Percentiles rank a stretch among this genome's conserved stretches.
phyloP scores from a whole-genome alignment of 2,113 vertebrate species.

The Charina bottae region DNA sequence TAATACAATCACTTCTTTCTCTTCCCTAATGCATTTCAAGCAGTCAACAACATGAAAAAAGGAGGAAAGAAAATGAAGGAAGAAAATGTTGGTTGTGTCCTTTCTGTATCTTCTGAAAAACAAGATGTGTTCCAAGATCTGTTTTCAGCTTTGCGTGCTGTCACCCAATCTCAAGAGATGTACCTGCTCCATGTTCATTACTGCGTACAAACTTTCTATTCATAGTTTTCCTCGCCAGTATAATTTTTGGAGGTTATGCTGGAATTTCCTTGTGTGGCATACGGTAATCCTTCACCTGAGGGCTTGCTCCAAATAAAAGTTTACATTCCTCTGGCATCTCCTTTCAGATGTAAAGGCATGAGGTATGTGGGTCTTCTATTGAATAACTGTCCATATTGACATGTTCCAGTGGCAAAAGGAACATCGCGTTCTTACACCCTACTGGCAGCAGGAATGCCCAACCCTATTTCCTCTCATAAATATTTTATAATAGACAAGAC shows the following conservation, averaged over 20 bases:
- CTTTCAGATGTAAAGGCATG: constrained; percentile 80
- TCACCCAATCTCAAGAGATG: constrained; percentile 72
- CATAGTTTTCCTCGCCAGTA: constrained; percentile 73
- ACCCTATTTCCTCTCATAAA: constrained; percentile 81
- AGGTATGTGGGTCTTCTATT: constrained; percentile 73
- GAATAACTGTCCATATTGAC: constrained; percentile 74
- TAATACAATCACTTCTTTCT: constrained; percentile 72
- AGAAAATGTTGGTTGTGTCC: constrained; percentile 71
- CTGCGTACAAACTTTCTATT: constrained; percentile 83
- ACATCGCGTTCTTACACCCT: constrained; percentile 72
- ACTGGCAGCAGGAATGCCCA: constrained; percentile 77
- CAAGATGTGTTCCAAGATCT: constrained; percentile 76
- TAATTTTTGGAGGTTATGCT: constrained; percentile 72
- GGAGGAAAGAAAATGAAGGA: constrained; percentile 1
- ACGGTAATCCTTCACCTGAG: constrained; percentile 77
- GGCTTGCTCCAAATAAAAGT: constrained; percentile 73
- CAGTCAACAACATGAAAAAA: constrained; percentile 66
- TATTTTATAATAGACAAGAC: constrained; percentile 75
- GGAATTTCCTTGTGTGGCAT: constrained; percentile 76
- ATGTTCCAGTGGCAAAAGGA: constrained; percentile 67
- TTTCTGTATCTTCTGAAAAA: constrained; percentile 77
- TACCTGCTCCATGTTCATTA: constrained; percentile 83
- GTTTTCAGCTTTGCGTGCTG: constrained; percentile 73
- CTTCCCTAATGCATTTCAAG: constrained; percentile 67
- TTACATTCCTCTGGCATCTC: constrained; percentile 76